Base-by-base conservation (phyloP, 2,888 invertebrate species). In the Perithous albicinctus region DNA sequence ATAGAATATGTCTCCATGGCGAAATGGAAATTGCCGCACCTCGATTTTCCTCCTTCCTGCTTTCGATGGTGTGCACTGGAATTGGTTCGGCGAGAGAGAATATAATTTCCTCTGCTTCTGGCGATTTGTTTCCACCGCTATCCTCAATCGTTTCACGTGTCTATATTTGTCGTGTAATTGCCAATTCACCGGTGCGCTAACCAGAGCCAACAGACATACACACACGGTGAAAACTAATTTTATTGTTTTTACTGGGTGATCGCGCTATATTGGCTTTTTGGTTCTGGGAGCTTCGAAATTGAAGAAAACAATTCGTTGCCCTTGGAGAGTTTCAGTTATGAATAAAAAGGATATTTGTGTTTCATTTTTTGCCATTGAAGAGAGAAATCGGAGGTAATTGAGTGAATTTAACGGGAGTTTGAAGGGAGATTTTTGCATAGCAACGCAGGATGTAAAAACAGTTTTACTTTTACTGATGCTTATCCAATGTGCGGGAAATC, bases 101-200 rank as follows among this genome's bases (percentile, higher is more conserved):
- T 63, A 63, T 35, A 63, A 41, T 63, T 41, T 63, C 63, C 35
- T 63, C 63, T 41, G 63, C 41, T 63, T 41, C 18, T 8, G 35
- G 54, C 54, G n/a, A n/a, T n/a, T 29, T 56, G n/a, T n/a, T 59
- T 29, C 8, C 18, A 56, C 15, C 32, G n/a, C 32, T n/a, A 26
- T 26, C 32, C 32, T 29, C 10, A 2, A 15, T 56, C 56, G 56
- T 63, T n/a, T 15, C 59, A 12, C 41, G 20, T 41, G 38, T 41
- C 35, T 23, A 63, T 63, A 38, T 63, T 38, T 63, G 63, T 23
- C 41, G 41, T 23, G 41, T 63, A 63, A 63, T 63, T 63, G 63
- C 20, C 63, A 63, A 63, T 63, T 63, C 32, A 41, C 38, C 63
- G 63, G 63, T 56, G 26, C 7, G 54, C 54, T 26, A 54, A 8